Evolutionary conservation across 37 sponge, comb jelly and placozoan species (phyloP).

Genomic region (Lycopodina hypogea): DNA sequence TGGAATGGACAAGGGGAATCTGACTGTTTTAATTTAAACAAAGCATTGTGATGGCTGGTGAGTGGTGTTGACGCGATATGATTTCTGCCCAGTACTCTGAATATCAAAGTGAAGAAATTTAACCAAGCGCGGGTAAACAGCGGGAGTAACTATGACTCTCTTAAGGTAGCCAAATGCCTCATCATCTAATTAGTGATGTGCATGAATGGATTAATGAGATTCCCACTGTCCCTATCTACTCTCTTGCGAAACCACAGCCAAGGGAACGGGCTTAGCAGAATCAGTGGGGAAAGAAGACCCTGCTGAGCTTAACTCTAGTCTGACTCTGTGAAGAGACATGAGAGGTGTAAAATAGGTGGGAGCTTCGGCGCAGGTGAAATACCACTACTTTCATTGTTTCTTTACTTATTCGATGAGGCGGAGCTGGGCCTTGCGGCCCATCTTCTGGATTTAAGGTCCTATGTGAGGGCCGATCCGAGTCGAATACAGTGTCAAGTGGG

Average conservation of each 20-base stretch:
- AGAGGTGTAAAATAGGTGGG: too few species aligned
- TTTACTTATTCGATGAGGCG: too few species aligned
- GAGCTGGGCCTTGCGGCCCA: too few species aligned
- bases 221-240: conserved; percentile 90
- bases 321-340: too few species aligned
- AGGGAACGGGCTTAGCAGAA: too few species aligned
- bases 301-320: conserved; percentile 14
- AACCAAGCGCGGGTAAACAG: conserved; percentile 93
- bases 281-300: conserved; percentile 89
- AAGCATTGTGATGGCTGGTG: conserved; percentile 88
- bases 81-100: conserved; percentile 95
- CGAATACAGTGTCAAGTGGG: too few species aligned
- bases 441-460: too few species aligned
- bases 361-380: too few species aligned
- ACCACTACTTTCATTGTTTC: too few species aligned
- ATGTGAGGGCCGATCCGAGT: too few species aligned
- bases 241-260: conserved; percentile 91
- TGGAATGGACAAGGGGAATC: conserved; percentile 89
- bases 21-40: conserved; percentile 90
- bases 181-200: conserved; percentile 77
- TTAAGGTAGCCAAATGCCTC: too few species aligned
- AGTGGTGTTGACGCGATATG: conserved; percentile 88
- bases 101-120: conserved; percentile 94
- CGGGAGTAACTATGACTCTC: too few species aligned
- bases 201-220: conserved; percentile 69